Percentiles rank a stretch among this genome's conserved stretches.
These are phyloP conservation scores for Aleiodes alternator DNA, from an alignment of 2,888 invertebrate species.

Conservation along the genomic window DNA sequence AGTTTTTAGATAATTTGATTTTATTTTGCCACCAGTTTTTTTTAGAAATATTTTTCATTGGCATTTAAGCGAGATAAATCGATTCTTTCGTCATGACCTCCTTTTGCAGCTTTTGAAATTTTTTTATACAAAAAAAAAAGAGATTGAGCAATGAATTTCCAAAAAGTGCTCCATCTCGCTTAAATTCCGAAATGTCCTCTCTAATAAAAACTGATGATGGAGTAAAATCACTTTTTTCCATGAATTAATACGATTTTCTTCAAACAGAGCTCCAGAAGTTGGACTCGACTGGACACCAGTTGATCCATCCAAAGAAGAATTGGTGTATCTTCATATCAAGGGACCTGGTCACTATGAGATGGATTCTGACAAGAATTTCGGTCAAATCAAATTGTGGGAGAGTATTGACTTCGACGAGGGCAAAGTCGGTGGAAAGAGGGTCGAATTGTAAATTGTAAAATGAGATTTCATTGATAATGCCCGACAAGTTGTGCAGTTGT, in stretches of 20 bases:
- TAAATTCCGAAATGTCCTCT: no score
- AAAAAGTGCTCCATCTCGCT: no score
- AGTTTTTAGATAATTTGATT: no score
- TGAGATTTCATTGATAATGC: neutral
- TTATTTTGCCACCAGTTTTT: no score
- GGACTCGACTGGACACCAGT: conserved; percentile 77
- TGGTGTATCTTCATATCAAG: conserved; percentile 78
- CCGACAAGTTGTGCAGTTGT: conserved; percentile 34
- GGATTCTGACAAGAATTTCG: conserved; percentile 76
- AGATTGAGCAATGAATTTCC: neutral
- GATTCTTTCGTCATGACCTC: no score
- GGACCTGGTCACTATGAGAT: conserved; percentile 76
- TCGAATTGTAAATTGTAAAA: conserved; percentile 51
- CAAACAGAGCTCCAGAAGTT: conserved; percentile 75
- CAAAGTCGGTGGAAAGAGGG: conserved; percentile 73
- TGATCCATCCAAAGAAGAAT: conserved; percentile 73
- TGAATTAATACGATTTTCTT: conserved; percentile 4
- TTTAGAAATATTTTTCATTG: no score
- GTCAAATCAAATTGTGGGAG: conserved; percentile 80
- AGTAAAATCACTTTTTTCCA: no score
- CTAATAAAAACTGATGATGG: neutral
- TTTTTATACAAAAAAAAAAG: no score
- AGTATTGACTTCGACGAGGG: conserved; percentile 80
- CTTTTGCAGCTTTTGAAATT: no score
- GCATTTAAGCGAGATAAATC: no score